Conservation (phyloP, 1,140 invertebrate species). For the Artemia franciscana region DNA sequence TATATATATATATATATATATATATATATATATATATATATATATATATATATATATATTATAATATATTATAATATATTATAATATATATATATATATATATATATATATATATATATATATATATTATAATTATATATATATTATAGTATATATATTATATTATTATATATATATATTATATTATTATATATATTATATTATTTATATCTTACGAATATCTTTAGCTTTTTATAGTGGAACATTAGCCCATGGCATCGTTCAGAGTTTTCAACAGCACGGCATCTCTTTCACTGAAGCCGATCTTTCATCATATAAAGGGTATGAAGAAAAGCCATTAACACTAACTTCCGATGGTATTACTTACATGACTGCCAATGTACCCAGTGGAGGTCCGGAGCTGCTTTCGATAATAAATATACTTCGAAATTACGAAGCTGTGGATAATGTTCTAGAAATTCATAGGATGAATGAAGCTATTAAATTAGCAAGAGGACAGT, state of each 20-base stretch:
- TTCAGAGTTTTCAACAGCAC: not conserved
- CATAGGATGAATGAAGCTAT: not conserved
- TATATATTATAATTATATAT: no score
- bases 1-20: no score
- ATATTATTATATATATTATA: no score
- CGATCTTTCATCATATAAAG: not conserved
- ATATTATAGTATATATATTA: no score
- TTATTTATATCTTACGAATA: no score
- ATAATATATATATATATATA: no score
- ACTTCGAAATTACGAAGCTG: not conserved
- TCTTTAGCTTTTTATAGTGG: not conserved
- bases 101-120: no score
- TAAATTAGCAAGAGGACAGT: not conserved
- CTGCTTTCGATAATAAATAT: not conserved
- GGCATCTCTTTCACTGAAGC: not conserved
- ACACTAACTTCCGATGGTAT: not conserved
- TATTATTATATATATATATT: no score
- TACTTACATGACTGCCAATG: not conserved
- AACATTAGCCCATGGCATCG: not conserved
- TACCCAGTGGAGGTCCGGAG: not conserved
- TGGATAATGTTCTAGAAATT: not conserved
- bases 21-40: no score
- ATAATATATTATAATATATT: no score
- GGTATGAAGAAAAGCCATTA: not conserved
- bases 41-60: no score